phyloP scores from a whole-genome alignment of 2,797 vertebrate species.

The Erpetoichthys calabaricus region DNA sequence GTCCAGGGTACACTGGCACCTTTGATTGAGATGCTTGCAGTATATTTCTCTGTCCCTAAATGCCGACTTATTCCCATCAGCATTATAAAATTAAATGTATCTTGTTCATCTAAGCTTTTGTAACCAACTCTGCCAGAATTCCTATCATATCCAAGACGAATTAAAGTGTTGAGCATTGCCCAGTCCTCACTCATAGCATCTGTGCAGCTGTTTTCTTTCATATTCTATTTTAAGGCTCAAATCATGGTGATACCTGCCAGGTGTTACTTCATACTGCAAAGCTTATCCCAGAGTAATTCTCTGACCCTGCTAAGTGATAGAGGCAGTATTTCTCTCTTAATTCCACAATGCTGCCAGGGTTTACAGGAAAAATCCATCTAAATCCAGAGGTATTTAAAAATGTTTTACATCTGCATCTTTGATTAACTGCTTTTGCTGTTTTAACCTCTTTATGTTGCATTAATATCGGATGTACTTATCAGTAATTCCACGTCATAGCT shows the following conservation, averaged over 20 bases:
- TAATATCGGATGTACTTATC: constrained; percentile 44
- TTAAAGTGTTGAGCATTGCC: too few relatives aligned
- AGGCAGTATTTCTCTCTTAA: constrained; percentile 44
- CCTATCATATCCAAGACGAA: too few relatives aligned
- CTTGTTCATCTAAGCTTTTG: too few relatives aligned
- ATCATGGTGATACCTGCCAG: background rate
- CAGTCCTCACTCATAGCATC: too few relatives aligned
- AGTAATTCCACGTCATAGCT: constrained; percentile 12
- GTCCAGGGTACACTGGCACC: too few relatives aligned
- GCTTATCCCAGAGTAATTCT: constrained; percentile 33
- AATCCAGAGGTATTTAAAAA: constrained; percentile 59
- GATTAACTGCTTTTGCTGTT: constrained; percentile 50
- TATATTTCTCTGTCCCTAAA: too few relatives aligned
- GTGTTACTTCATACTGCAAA: background rate
- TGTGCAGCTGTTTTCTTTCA: background rate
- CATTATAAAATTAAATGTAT: too few relatives aligned
- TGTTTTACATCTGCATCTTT: constrained; percentile 55
- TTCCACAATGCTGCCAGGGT: constrained; percentile 25
- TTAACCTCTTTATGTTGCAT: constrained; percentile 43
- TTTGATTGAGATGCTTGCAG: too few relatives aligned
- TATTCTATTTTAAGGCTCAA: background rate
- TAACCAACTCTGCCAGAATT: too few relatives aligned
- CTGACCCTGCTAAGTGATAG: constrained; percentile 42
- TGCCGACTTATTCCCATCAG: too few relatives aligned
- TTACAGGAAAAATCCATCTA: constrained; percentile 36